Conservation (phyloP, 2,888 invertebrate species). For the Drosophila mulleri region DNA sequence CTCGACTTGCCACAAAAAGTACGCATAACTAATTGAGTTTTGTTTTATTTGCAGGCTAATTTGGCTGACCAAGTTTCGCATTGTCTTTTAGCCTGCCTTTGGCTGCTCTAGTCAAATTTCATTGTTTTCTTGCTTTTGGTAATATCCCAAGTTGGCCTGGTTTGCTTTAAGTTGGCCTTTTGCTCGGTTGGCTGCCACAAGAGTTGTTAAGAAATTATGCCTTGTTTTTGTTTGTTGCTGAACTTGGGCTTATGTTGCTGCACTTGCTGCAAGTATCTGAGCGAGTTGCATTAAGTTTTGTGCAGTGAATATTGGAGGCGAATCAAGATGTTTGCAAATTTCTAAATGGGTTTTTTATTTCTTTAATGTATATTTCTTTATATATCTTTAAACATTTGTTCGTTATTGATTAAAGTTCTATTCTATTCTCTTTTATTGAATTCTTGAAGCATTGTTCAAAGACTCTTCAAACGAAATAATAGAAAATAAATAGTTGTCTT, state of each 20-base stretch:
- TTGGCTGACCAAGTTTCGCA: slow-evolving; percentile 42
- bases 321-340: no score
- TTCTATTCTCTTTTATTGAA: not conserved
- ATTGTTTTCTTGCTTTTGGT: slow-evolving; percentile 14
- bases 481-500: no score
- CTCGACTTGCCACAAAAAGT: slow-evolving; percentile 37
- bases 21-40: slow-evolving; percentile 56
- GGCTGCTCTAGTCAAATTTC: not conserved
- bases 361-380: not conserved
- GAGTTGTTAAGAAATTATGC: slow-evolving; percentile 8
- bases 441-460: not conserved
- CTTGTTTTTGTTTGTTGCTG: not conserved
- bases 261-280: not conserved
- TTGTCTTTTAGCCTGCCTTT: slow-evolving; percentile 38
- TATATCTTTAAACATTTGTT: no score
- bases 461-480: not conserved
- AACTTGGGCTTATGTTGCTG: slow-evolving; percentile 3
- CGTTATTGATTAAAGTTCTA: not conserved
- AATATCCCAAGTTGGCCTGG: slow-evolving; percentile 27
- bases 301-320: not conserved
- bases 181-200: not conserved
- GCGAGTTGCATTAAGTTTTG: not conserved
- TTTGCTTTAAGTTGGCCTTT: slow-evolving; percentile 8
- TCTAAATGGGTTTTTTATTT: not conserved
- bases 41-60: slow-evolving; percentile 34